Base-by-base conservation (phyloP, 2,888 invertebrate species). In the Ryuthela nishihirai region DNA sequence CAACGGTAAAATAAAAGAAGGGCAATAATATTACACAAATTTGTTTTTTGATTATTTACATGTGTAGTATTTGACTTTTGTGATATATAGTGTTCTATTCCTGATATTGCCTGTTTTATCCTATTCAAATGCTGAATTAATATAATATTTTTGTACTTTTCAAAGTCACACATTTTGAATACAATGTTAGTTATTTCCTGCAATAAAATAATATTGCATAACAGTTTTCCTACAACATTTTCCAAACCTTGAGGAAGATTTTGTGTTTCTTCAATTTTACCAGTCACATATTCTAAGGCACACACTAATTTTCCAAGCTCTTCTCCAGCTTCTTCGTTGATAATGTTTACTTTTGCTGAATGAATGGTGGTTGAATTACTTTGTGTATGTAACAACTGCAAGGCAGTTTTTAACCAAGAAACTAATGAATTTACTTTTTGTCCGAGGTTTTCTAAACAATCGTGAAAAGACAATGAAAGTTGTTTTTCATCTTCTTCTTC, bases 91-190 rank as follows among this genome's bases (percentile, higher is more conserved):
- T 36, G 45, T 41, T 60, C 60, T 29, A 60, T 32, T 15, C 49
- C 54, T 3, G 21, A 29, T 20, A 60, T 32, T 7, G 50, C 49
- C 25, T 50, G 49, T 36, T 54, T 45, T 23, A 60, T 47, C 34
- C 60, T 25, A 23, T 24, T 45, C 18, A 60, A 36, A 42, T 60
- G 54, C 12, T 54, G 54, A 25, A 49, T 53, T 29, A 60, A 40
- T 26, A 60, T 42, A 9, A 41, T 25, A 15, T 26, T 25, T 46
- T 54, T 60, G 42, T 50, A 60, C 46, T 54, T 48, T 21, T 59
- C 59, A 53, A 59, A 54, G 20, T 59, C 54, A 45, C 49, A 54
- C 44, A 59, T 44, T 54, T 54, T 59, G 40, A 48, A 54, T n/a
- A 49, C 40, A 23, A 54, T 38, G 25, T 49, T 59, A 12, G 59